phyloP scores from a whole-genome alignment of 2,888 invertebrate species.

The Trachelus tabidus region DNA sequence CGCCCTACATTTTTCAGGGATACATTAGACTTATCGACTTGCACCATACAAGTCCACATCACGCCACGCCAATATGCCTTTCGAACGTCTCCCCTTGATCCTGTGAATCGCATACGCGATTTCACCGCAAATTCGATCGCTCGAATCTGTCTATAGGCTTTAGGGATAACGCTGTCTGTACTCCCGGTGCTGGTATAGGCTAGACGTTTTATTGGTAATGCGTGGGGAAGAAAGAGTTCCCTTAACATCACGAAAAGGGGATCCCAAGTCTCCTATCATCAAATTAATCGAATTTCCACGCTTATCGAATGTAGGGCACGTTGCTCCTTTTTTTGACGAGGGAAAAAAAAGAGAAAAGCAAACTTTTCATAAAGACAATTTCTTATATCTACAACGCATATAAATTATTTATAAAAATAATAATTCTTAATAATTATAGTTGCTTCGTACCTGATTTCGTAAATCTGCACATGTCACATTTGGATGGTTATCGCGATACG shows the following conservation, averaged over 20 bases:
- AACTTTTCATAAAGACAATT: neutral
- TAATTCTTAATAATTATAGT: neutral
- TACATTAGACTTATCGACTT: slow-evolving; percentile 54
- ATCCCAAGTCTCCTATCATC: neutral
- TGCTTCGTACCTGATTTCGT: neutral
- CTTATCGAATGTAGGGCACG: neutral
- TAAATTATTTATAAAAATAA: neutral
- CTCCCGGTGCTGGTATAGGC: neutral
- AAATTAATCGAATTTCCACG: neutral
- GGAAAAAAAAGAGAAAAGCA: neutral
- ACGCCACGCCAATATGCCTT: slow-evolving; percentile 8
- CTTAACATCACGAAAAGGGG: neutral
- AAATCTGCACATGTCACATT: neutral
- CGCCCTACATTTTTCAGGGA: slow-evolving; percentile 43
- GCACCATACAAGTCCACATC: slow-evolving; percentile 21
- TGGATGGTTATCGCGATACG: neutral
- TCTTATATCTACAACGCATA: neutral
- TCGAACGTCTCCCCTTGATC: slow-evolving; percentile 1
- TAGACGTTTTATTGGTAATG: slow-evolving; percentile 9
- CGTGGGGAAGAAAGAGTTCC: neutral
- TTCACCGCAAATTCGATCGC: slow-evolving; percentile 25
- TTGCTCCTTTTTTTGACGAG: neutral
- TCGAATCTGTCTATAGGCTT: slow-evolving; percentile 16
- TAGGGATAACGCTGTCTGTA: neutral
- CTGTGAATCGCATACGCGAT: slow-evolving; percentile 16